Base-by-base conservation (phyloP, 1,140 invertebrate species). In the Antheraea mylitta region DNA sequence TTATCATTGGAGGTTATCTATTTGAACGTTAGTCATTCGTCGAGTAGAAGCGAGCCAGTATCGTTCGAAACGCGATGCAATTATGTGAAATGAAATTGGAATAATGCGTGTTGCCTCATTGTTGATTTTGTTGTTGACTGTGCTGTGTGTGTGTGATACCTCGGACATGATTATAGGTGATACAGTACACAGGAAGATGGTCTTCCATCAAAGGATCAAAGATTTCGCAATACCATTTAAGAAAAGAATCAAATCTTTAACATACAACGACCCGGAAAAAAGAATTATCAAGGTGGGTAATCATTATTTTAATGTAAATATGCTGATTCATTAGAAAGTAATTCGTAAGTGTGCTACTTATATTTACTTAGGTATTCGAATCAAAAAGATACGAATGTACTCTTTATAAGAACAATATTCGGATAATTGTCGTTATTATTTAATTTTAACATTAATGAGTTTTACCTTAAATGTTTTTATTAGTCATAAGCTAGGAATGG, bases 201-300 rank as follows among this genome's bases (percentile, higher is more conserved):
- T 92, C 48, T 92, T 92, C 70, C 90, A 92, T 62, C 87, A 92
- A 67, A 86, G 90, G 62, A 81, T 92, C 10, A 92, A 92, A 71
- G 86, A 90, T 58, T 89, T 92, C 58, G 88, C 89, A 11, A 90
- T 92, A 81, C 90, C 90, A 1, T 92, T 92, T 72, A 92, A 90
- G 74, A 92, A 92, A 72, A 81, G 89, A 59, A 86, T 92, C 18
- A 85, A 87, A 70, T 78, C 76, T 37, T 74, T 90, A 66, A 79
- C 85, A 0, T 92, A 88, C 71, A 82, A 36, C n/a, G 90, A 92
- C 74, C 82, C 88, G 8, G 90, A 92, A 58, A 89, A 89, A 68
- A 76, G 90, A 72, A 86, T 80, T 60, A 92, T 92, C 64, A 90
- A 92, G 80, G 90, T 92, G 73, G n/a, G 64, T 38, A 60, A 19